Base-by-base conservation (phyloP, 2,113 vertebrate genomes). In the Brachirus orientalis region DNA sequence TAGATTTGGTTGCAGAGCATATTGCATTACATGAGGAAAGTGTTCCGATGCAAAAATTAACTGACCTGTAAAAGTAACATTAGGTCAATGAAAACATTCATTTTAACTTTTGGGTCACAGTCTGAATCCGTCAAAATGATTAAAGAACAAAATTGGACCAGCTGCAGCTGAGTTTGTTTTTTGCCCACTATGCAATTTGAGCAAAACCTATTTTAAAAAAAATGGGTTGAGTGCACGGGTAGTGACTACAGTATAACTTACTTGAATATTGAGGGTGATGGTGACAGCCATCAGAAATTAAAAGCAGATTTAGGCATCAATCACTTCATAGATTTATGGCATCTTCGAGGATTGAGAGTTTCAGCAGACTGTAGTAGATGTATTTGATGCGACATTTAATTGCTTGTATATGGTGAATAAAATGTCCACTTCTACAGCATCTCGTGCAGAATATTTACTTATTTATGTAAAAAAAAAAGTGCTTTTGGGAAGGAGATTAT, bases 71-170 rank as follows among this genome's bases (percentile, higher is more conserved):
- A 74, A 62, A 56, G 16, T 54, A 50, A n/a, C 20, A 63, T 38
- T 48, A 62, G 47, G 45, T 75, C 16, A 35, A 28, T 10, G 2
- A 46, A 69, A 65, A 58, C 65, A 67, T 76, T 78, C 8, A 53
- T 54, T 78, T 68, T 40, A 57, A 56, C 22, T 41, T 71, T 56
- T 54, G 62, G 69, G 72, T 54, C 47, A 43, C 8, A 65, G 73
- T 71, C 72, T 71, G 13, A 80, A 85, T 84, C 76, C 80, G 72
- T 86, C 80, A 9, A 22, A 35, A 68, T 75, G 65, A 75, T 72
- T 52, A 85, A 82, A 47, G 16, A 64, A 72, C 17, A 33, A 5
- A 36, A 63, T 33, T 44, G 64, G 44, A 48, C n/a, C 48, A 70
- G 56, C 72, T 80, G 82, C 58, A 64, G 45, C 64, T n/a, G 16